Percentiles rank a stretch among this genome's conserved stretches.
Evolutionary conservation across 2,888 invertebrate genomes (phyloP).

Genomic region (Chrysolina americana): DNA sequence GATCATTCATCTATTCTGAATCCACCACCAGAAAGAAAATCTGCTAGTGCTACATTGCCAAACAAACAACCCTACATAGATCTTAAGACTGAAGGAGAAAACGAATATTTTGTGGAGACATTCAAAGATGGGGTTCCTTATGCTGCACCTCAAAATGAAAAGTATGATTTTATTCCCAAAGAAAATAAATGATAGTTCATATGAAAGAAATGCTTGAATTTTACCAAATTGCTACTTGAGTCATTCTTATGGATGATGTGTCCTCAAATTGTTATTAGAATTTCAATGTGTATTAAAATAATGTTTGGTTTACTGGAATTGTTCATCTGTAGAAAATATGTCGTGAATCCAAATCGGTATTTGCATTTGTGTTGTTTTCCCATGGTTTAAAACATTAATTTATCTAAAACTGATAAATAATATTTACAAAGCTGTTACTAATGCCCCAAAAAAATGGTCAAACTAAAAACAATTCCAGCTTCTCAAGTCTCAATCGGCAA

Average conservation of each 20-base stretch:
- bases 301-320: neutral
- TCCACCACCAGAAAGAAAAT: neutral
- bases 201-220: neutral
- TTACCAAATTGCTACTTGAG: neutral
- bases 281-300: neutral
- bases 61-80: neutral
- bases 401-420: no score
- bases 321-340: slow-evolving; percentile 16
- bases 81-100: slow-evolving; percentile 1
- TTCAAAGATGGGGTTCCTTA: slow-evolving; percentile 35
- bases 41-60: neutral
- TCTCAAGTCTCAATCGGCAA: neutral
- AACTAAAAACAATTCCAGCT: slow-evolving; percentile 10
- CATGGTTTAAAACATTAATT: no score
- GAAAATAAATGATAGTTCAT: neutral
- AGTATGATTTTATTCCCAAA: slow-evolving; percentile 28
- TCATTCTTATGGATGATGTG: slow-evolving; percentile 1
- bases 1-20: neutral
- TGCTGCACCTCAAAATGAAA: slow-evolving; percentile 26
- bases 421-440: no score
- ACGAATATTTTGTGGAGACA: slow-evolving; percentile 38
- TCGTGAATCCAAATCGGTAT: no score
- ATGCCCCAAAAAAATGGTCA: no score
- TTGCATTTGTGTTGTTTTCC: no score
- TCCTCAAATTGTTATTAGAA: neutral